Conservation (phyloP, 2,113 vertebrate genomes). For the Passer domesticus region DNA sequence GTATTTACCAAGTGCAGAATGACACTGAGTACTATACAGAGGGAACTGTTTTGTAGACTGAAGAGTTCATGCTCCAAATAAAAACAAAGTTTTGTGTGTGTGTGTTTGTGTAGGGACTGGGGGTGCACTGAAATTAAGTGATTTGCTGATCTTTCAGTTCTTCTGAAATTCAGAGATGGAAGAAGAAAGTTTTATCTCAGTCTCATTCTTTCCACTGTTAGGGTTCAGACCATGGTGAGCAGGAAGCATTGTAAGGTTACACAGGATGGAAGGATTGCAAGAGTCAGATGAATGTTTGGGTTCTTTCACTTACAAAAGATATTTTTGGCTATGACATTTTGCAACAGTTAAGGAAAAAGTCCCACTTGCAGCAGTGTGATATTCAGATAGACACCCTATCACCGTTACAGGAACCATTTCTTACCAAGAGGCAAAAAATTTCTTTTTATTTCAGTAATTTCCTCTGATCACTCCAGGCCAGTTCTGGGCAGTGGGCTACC, state of each 20-base stretch:
- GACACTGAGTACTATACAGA: not conserved
- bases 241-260: not conserved
- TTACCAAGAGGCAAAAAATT: not conserved
- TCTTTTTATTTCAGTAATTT: not conserved
- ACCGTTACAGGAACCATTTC: not conserved
- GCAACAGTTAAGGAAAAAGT: not conserved
- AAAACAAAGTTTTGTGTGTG: not conserved
- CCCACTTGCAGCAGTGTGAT: not conserved
- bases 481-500: not conserved
- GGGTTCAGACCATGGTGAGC: not conserved
- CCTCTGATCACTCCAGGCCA: not conserved
- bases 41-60: not conserved
- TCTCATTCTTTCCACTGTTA: not conserved
- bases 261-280: slow-evolving; percentile 14
- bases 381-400: not conserved
- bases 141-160: not conserved
- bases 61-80: not conserved
- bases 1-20: not conserved
- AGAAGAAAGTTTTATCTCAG: not conserved
- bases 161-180: not conserved
- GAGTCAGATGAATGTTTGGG: not conserved
- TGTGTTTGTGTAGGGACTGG: not conserved
- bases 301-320: not conserved
- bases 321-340: slow-evolving; percentile 37
- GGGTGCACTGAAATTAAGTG: not conserved